These are phyloP conservation scores for Phoxinus dragarum DNA, from an alignment of 2,797 vertebrate genomes.

Conservation along the genomic window DNA sequence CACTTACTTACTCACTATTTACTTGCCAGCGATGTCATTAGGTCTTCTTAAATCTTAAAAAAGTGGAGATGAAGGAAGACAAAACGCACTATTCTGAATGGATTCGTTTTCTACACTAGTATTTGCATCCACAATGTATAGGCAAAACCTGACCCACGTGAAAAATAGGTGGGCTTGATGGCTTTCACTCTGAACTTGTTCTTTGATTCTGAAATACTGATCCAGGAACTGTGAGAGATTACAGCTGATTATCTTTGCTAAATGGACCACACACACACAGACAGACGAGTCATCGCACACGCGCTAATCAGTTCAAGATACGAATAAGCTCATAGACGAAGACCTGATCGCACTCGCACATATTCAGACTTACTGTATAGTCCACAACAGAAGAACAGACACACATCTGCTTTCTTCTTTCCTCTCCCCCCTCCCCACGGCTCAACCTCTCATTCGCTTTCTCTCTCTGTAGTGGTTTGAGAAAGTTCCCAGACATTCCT, in stretches of 20 bases:
- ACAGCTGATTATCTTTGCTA: constrained; percentile 51
- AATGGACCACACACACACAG: constrained; percentile 53
- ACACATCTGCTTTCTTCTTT: constrained; percentile 64
- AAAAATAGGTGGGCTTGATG: constrained; percentile 25
- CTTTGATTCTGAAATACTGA: constrained; percentile 52
- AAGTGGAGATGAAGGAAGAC: not conserved
- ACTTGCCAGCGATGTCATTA: not conserved
- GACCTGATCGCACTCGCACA: not conserved
- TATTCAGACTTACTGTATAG: constrained; percentile 41
- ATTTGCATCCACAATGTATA: not conserved
- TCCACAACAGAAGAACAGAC: constrained; percentile 44
- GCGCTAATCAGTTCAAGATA: constrained; percentile 31
- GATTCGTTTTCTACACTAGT: not conserved
- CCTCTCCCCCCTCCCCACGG: constrained; percentile 60
- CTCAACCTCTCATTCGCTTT: constrained; percentile 56
- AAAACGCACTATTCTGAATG: not conserved
- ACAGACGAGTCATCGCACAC: constrained; percentile 24
- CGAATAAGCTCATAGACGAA: not conserved
- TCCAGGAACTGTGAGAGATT: constrained; percentile 45
- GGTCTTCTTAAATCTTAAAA: not conserved
- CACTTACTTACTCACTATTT: not conserved
- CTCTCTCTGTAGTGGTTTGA: constrained; percentile 89
- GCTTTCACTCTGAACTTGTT: constrained; percentile 32
- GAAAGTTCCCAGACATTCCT: constrained; percentile 91
- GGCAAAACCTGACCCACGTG: not conserved